These are phyloP conservation scores for Lucilia sericata DNA, from an alignment of 1,140 invertebrate genomes.

Conservation along the genomic window DNA sequence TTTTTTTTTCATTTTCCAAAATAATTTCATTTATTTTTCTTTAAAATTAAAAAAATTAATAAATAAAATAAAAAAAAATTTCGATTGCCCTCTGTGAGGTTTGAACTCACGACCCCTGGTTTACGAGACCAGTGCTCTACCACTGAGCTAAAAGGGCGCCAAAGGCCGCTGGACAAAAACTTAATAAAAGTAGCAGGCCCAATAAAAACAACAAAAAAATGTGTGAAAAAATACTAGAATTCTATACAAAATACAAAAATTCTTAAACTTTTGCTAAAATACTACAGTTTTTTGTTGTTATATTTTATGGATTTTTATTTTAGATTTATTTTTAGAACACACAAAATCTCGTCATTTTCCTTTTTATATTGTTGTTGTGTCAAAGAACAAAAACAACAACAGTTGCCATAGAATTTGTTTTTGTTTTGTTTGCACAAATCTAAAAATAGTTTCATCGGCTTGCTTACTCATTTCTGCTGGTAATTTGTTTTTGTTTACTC, in stretches of 20 bases:
- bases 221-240: neutral
- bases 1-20: no score
- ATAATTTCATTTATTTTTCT: no score
- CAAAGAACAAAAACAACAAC: neutral
- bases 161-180: conserved; percentile 35
- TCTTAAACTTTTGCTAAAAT: neutral
- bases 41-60: conserved; percentile 10
- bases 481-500: neutral
- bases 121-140: conserved; percentile 95
- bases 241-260: neutral
- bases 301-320: neutral
- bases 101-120: conserved; percentile 94
- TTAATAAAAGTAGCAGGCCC: neutral
- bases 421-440: no score
- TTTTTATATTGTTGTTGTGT: neutral
- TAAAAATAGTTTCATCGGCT: neutral
- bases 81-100: conserved; percentile 82
- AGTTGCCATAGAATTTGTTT: neutral
- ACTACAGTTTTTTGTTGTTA: no score
- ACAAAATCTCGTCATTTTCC: neutral
- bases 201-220: neutral
- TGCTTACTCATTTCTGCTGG: neutral
- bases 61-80: conserved; percentile 36
- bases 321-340: neutral
- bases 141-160: conserved; percentile 90